Evolutionary conservation across 2,113 vertebrate species (phyloP), one percentile per base, ranked within the genome.

Genomic region (Emydura subglobosa): DNA sequence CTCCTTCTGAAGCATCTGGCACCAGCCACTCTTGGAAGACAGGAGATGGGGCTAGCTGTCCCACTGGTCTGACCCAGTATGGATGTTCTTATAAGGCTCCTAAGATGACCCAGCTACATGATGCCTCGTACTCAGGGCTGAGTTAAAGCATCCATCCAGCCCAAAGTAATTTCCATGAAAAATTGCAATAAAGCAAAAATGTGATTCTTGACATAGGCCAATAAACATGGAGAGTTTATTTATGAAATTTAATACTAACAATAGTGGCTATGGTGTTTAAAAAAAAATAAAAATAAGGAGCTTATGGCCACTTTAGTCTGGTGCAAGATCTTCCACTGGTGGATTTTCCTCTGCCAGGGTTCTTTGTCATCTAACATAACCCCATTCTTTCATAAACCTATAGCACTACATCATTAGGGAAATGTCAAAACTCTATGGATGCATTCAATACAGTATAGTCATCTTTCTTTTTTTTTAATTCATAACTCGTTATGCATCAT

Each of bases 201-300:
- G 91, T 96, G 96, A 97, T 95, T 97, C 96, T 94, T 97, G 94
- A 95, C 96, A 97, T 87, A 89, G 94, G 90, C 97, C 97, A 95
- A 96, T 97, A 97, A 97, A 88, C 95, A 82, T 94, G 27, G 95
- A 95, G 95, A 88, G 90, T 95, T 94, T 95, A 95, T 97, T 97
- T 97, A 97, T 96, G 92, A 90, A 96, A 93, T 97, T 97, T 97
- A 95, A 92, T 97, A 97, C 88, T 96, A 95, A 96, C 95, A 97
- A 93, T 83, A 39, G 83, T 3, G 84, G 94, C 47, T 80, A 44
- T 78, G 91, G 90, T 72, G 83, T 47, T 25, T 10, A 10, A 57
- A 25, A 57, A 47, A 31, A 61, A 31, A 6, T 13, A 91, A 90
- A 97, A 96, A 94, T 84, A 81, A 95, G 49, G 78, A 61, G 89